phyloP scores from a whole-genome alignment of 2,113 vertebrate species.

The Hymenochirus boettgeri region DNA sequence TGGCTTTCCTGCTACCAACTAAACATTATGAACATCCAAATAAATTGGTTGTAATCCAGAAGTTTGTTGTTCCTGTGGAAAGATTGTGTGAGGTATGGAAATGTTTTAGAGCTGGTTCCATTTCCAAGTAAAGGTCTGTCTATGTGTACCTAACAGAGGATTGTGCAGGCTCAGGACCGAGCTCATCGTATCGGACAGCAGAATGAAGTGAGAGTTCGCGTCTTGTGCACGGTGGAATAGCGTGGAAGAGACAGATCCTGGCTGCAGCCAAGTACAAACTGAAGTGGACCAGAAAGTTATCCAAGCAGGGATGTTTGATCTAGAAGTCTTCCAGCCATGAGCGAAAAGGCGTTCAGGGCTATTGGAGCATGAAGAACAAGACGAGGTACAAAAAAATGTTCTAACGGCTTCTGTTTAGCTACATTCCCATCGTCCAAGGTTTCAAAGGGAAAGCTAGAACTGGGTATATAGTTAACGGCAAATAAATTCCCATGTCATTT shows the following conservation, averaged over 20 bases:
- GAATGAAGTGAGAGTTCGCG: constrained; percentile 92
- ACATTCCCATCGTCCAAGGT: no score
- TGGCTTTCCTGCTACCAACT: no score
- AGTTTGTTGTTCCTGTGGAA: no score
- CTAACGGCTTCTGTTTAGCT: no score
- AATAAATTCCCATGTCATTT: no score
- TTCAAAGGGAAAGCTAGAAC: no score
- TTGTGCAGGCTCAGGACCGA: constrained; percentile 90
- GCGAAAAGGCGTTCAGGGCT: constrained; percentile 85
- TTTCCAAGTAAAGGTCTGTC: no score
- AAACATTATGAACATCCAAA: no score
- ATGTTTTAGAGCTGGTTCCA: no score
- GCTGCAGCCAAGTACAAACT: constrained; percentile 92
- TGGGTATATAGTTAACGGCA: no score
- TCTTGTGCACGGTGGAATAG: constrained; percentile 96
- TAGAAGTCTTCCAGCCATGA: constrained; percentile 95
- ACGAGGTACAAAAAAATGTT: constrained; percentile 88
- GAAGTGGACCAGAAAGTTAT: constrained; percentile 98
- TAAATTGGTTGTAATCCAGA: no score
- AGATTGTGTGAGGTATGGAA: no score
- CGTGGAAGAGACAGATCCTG: constrained; percentile 95
- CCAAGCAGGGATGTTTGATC: constrained; percentile 97
- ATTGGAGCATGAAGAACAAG: constrained; percentile 98
- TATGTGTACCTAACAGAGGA: constrained; percentile 64
- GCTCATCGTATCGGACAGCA: constrained; percentile 95